A percentile compares a stretch with the other conserved stretches of the same genome.
Evolutionary conservation across 2,797 vertebrate genomes (phyloP).

Genomic region (Gymnocypris eckloni): DNA sequence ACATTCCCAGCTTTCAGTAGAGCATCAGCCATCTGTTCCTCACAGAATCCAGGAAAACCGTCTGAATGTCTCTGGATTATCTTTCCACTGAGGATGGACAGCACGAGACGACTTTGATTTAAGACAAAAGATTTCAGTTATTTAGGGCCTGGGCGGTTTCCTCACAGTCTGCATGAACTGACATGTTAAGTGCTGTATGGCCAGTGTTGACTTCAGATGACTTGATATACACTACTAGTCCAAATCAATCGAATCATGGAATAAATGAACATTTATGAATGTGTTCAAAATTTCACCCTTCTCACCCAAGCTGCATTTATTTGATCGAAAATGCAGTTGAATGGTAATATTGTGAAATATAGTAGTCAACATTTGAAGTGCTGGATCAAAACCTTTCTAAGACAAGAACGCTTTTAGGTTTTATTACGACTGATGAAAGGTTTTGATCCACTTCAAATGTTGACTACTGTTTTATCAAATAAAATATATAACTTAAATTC

Average conservation of each 20-base stretch:
- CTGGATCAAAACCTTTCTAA: no score
- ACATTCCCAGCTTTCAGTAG: not conserved
- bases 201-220: not conserved
- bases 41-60: not conserved
- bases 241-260: not conserved
- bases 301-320: not conserved
- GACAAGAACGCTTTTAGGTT: no score
- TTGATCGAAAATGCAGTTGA: not conserved
- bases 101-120: not conserved
- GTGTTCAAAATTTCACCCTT: not conserved
- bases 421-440: no score
- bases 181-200: not conserved
- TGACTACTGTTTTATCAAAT: not conserved
- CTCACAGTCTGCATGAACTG: not conserved
- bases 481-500: not conserved
- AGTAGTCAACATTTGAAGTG: not conserved
- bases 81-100: not conserved
- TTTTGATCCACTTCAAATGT: not conserved
- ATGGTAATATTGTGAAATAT: not conserved
- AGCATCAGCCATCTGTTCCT: constrained; percentile 24
- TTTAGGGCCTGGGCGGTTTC: not conserved
- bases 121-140: not conserved
- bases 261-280: not conserved
- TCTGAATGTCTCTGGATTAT: constrained; percentile 18
- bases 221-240: not conserved